Evolutionary conservation across 2,113 vertebrate species (phyloP).

Genomic region (Heterochromis multidens): DNA sequence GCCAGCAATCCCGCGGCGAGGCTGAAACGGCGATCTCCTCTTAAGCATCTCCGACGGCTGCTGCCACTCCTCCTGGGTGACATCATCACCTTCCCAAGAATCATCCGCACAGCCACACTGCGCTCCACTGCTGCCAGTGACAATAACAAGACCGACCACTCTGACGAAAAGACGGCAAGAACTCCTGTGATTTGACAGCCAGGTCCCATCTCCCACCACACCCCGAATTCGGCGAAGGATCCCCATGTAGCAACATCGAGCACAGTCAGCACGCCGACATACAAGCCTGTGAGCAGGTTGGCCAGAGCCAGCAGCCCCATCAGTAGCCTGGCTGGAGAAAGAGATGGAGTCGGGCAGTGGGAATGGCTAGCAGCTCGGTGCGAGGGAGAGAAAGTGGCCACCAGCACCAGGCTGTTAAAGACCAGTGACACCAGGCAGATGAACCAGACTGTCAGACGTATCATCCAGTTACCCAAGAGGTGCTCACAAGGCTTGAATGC

Average conservation of each 20-base stretch:
- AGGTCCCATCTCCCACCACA: constrained; percentile 94
- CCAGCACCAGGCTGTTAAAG: constrained; percentile 90
- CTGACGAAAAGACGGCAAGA: constrained; percentile 90
- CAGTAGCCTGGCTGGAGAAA: constrained; percentile 84
- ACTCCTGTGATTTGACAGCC: constrained; percentile 89
- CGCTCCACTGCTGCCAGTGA: constrained; percentile 89
- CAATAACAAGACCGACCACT: constrained; percentile 89
- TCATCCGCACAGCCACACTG: constrained; percentile 82
- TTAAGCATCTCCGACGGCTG: constrained; percentile 60
- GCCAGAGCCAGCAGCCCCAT: constrained; percentile 89
- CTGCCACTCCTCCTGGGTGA: constrained; percentile 51
- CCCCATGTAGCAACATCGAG: constrained; percentile 93
- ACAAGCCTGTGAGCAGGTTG: constrained; percentile 91
- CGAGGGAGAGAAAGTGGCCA: constrained; percentile 80
- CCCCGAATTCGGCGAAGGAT: constrained; percentile 89
- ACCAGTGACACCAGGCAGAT: constrained; percentile 92
- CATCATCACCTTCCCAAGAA: constrained; percentile 79
- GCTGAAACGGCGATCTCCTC: constrained; percentile 72
- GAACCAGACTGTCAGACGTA: constrained; percentile 97
- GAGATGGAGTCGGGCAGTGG: constrained; percentile 11
- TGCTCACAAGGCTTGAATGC: constrained; percentile 97
- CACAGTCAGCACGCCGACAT: constrained; percentile 86
- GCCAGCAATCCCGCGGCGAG: constrained; percentile 80
- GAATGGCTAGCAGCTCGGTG: constrained; percentile 24
- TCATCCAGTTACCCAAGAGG: constrained; percentile 98